These are phyloP conservation scores for Hylaeus anthracinus DNA, from an alignment of 1,140 invertebrate species.

Conservation along the genomic window DNA sequence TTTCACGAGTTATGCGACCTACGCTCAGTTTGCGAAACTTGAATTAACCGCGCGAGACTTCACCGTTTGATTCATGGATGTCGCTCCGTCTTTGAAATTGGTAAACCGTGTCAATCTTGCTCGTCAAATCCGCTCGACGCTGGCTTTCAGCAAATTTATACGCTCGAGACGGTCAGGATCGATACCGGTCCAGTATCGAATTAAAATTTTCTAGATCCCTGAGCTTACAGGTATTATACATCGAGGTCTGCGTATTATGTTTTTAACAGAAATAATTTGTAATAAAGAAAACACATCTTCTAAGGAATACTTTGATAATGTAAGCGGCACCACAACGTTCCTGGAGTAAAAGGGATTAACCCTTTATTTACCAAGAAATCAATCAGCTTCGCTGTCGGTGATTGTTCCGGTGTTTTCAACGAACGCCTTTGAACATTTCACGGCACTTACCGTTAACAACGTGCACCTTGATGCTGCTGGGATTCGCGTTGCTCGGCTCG, in stretches of 20 bases:
- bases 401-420: not conserved
- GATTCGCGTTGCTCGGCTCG: constrained; percentile 84
- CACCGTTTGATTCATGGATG: not conserved
- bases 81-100: constrained; percentile 26
- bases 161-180: constrained; percentile 13
- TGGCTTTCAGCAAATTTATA: not conserved
- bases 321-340: no score
- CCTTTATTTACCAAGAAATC: constrained; percentile 35
- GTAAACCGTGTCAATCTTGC: constrained; percentile 28
- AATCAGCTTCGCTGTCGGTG: not conserved
- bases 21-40: no score
- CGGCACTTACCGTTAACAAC: constrained; percentile 83
- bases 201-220: no score
- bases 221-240: no score
- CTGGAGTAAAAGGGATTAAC: no score
- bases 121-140: constrained; percentile 36
- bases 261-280: no score
- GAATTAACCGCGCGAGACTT: constrained; percentile 1
- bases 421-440: not conserved
- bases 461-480: constrained; percentile 83
- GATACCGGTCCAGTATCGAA: not conserved
- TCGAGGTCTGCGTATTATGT: no score
- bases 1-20: not conserved
- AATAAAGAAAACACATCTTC: no score
- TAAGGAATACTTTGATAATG: no score